Evolutionary conservation across 2,888 invertebrate genomes (phyloP).

Genomic region (Aporophyla lueneburgensis): DNA sequence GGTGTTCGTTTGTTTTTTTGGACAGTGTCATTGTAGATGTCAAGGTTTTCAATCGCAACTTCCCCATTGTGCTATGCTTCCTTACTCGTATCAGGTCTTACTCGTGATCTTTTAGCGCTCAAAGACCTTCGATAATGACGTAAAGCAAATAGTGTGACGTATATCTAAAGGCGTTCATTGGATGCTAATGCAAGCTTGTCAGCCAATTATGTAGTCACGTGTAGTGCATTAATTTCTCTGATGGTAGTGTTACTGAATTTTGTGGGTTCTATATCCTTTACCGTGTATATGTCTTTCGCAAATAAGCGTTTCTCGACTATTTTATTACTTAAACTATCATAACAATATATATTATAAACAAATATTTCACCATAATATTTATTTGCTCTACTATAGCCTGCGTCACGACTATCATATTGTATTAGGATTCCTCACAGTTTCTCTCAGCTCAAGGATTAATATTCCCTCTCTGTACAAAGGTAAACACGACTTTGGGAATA

Average conservation of each 20-base stretch:
- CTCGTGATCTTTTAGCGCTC: neutral
- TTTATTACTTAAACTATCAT: slow-evolving; percentile 8
- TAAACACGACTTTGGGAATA: slow-evolving; percentile 27
- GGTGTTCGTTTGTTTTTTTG: neutral
- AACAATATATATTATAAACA: neutral
- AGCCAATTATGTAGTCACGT: slow-evolving; percentile 4
- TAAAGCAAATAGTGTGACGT: neutral
- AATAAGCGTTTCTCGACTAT: slow-evolving; percentile 19
- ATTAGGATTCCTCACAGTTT: slow-evolving; percentile 22
- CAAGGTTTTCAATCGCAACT: neutral
- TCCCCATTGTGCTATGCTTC: neutral
- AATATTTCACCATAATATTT: slow-evolving; percentile 22
- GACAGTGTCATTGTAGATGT: neutral
- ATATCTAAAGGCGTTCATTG: neutral
- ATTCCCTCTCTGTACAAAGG: slow-evolving; percentile 30
- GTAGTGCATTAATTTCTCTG: slow-evolving; percentile 1
- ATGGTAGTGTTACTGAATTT: neutral
- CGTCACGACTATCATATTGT: slow-evolving; percentile 4
- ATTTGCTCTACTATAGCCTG: slow-evolving; percentile 6
- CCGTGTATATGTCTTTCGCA: neutral
- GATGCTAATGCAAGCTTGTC: slow-evolving; percentile 8
- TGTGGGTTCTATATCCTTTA: neutral
- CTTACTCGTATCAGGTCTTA: neutral
- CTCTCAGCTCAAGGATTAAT: slow-evolving; percentile 29
- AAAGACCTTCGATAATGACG: neutral